Percentiles rank a stretch among this genome's conserved stretches.
Evolutionary conservation across 2,888 invertebrate species (phyloP).

Genomic region (Cheilosia scutellata): DNA sequence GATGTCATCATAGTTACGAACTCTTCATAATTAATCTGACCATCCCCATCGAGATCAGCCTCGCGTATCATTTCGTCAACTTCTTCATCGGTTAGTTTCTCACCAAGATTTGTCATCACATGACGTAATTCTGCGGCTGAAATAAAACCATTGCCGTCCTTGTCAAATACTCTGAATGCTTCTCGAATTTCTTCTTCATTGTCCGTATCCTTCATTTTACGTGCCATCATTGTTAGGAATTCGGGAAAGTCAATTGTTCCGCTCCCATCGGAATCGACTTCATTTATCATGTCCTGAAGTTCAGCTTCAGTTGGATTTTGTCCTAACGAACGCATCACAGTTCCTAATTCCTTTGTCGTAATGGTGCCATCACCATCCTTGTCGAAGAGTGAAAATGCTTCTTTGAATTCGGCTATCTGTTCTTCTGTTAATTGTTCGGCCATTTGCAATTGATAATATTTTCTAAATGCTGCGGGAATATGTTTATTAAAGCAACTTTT

Average conservation of each 20-base stretch:
- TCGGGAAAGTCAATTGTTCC: conserved; percentile 99
- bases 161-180: conserved; percentile 98
- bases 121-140: conserved; percentile 98
- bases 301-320: conserved; percentile 20
- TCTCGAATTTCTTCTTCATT: conserved; percentile 99
- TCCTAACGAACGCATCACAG: conserved; percentile 19
- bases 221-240: conserved; percentile 99
- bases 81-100: conserved; percentile 99
- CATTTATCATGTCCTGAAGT: conserved; percentile 19
- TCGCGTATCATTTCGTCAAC: conserved; percentile 99
- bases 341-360: conserved; percentile 19
- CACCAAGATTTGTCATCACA: conserved; percentile 99
- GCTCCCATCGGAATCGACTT: conserved; percentile 94
- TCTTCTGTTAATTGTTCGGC: conserved; percentile 97
- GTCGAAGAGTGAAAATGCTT: conserved; percentile 98
- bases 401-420: conserved; percentile 99
- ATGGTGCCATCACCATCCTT: conserved; percentile 99
- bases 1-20: conserved; percentile 99
- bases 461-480: background rate
- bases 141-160: conserved; percentile 99
- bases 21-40: conserved; percentile 91
- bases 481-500: background rate
- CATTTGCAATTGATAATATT: conserved; percentile 79
- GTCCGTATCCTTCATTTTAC: conserved; percentile 99
- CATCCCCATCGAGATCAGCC: conserved; percentile 99